Evolutionary conservation across 1,140 invertebrate species (phyloP).

Genomic region (Heliconius hewitsoni): DNA sequence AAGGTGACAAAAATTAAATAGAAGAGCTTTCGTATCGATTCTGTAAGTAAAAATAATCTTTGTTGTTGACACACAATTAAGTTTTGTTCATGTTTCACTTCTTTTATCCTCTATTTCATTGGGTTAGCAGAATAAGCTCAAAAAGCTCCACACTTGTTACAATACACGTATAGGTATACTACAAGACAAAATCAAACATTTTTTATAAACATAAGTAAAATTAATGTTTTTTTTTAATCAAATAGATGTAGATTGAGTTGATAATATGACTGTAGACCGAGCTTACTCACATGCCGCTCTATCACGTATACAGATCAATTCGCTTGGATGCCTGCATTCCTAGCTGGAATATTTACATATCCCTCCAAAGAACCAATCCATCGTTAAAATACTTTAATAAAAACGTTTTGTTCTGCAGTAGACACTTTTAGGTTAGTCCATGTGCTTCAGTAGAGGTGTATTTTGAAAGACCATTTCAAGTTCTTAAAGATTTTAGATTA

Average conservation of each 20-base stretch:
- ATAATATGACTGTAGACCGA: neutral
- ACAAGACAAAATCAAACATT: neutral
- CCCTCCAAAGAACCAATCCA: conserved; percentile 3
- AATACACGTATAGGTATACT: neutral
- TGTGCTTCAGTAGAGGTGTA: neutral
- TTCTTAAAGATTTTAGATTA: neutral
- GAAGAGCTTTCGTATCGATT: too few relatives aligned
- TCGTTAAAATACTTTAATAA: conserved; percentile 9
- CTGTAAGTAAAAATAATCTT: too few relatives aligned
- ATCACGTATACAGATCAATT: conserved; percentile 8
- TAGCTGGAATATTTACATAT: conserved; percentile 11
- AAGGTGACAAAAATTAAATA: too few relatives aligned
- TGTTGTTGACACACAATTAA: too few relatives aligned
- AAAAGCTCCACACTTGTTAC: too few relatives aligned
- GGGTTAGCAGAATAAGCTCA: too few relatives aligned
- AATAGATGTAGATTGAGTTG: conserved; percentile 5
- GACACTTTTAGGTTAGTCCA: conserved; percentile 10
- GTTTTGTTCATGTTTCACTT: too few relatives aligned
- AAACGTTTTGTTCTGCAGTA: neutral
- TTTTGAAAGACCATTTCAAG: neutral
- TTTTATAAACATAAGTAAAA: neutral
- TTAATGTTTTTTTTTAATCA: neutral
- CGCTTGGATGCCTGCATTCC: conserved; percentile 8
- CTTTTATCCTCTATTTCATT: too few relatives aligned
- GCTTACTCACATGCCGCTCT: conserved; percentile 5